A percentile compares a stretch with the other conserved stretches of the same genome.
Conservation (phyloP, 2,888 invertebrate genomes). For the Archips xylosteana region DNA sequence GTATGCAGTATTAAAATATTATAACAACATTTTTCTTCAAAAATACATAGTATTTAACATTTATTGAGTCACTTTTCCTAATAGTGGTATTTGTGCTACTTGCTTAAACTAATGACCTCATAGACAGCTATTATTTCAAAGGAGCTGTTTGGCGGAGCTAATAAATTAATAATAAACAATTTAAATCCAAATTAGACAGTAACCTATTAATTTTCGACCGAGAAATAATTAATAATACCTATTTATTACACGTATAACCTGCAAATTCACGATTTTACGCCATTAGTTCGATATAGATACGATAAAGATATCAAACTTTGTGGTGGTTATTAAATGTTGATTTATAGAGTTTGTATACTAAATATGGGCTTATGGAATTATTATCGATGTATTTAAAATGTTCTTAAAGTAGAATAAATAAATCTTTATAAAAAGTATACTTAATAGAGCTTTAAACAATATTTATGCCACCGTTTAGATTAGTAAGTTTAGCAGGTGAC, state of each 20-base stretch:
- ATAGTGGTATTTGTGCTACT: neutral
- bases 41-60: neutral
- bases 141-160: slow-evolving; percentile 17
- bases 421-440: neutral
- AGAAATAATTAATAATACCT: slow-evolving; percentile 49
- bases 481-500: too few species aligned
- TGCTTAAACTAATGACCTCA: neutral
- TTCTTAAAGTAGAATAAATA: slow-evolving; percentile 15
- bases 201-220: slow-evolving; percentile 49
- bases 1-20: too few species aligned
- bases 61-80: neutral
- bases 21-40: neutral
- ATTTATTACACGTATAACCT: slow-evolving; percentile 39
- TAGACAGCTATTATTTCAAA: slow-evolving; percentile 7
- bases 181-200: slow-evolving; percentile 44
- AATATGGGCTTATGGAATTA: slow-evolving; percentile 52
- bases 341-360: slow-evolving; percentile 65
- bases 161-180: slow-evolving; percentile 36
- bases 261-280: slow-evolving; percentile 47
- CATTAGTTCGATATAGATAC: slow-evolving; percentile 69
- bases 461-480: neutral
- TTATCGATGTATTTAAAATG: slow-evolving; percentile 33
- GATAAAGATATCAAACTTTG: slow-evolving; percentile 73
- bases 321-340: slow-evolving; percentile 68
- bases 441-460: neutral